Conservation (phyloP, 2,888 invertebrate species). For the Philereme transversata region DNA sequence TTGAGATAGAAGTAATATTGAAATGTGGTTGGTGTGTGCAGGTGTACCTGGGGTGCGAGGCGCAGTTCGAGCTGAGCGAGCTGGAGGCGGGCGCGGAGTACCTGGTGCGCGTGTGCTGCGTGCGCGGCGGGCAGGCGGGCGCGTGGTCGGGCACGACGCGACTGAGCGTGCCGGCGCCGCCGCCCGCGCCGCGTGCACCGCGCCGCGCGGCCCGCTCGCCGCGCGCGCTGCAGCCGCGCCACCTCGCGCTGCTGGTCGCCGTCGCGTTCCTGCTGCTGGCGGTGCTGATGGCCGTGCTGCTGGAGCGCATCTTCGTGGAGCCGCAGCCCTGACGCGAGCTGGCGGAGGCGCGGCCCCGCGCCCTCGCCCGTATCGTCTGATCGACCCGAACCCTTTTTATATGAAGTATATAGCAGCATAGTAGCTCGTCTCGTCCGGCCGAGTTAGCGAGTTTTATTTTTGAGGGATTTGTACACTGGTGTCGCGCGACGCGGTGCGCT, state of each 20-base stretch:
- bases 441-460: conserved; percentile 5
- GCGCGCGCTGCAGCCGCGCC: conserved; percentile 61
- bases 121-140: conserved; percentile 87
- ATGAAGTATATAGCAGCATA: background rate
- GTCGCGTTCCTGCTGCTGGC: conserved; percentile 85
- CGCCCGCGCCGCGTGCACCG: conserved; percentile 79
- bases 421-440: conserved; percentile 3
- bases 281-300: conserved; percentile 84
- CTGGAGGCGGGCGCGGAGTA: conserved; percentile 91
- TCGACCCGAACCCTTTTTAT: conserved; percentile 9
- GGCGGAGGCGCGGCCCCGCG: conserved; percentile 65
- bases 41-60: conserved; percentile 87
- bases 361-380: conserved; percentile 62
- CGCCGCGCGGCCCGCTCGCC: conserved; percentile 81
- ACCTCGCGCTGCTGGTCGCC: conserved; percentile 86
- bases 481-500: background rate
- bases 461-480: conserved; percentile 5
- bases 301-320: conserved; percentile 81
- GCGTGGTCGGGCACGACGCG: conserved; percentile 87
- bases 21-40: conserved; percentile 50
- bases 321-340: conserved; percentile 77
- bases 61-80: conserved; percentile 86
- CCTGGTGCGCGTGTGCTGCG: conserved; percentile 90
- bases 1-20: background rate
- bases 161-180: conserved; percentile 70